These are phyloP conservation scores for Stegophylla sp. DNA, from an alignment of 2,888 invertebrate genomes.

Conservation along the genomic window DNA sequence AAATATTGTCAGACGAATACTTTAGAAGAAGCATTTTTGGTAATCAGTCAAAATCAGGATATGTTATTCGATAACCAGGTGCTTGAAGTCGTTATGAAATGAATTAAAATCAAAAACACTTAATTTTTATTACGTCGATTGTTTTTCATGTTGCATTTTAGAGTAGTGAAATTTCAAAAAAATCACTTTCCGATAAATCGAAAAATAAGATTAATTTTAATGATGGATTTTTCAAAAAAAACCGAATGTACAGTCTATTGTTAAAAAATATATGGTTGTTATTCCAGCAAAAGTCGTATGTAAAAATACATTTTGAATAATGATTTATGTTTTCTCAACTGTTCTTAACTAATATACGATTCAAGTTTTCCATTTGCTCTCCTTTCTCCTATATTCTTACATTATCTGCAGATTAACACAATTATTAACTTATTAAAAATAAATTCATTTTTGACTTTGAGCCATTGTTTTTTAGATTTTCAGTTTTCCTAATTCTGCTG, in stretches of 20 bases:
- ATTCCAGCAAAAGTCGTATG: conserved; percentile 59
- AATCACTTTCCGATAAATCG: background rate
- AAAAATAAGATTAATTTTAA: conserved; percentile 9
- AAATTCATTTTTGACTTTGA: conserved; percentile 64
- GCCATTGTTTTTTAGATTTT: conserved; percentile 70
- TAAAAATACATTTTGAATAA: background rate
- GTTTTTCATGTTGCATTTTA: background rate
- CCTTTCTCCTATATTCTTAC: too few species aligned
- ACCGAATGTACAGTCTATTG: conserved; percentile 53
- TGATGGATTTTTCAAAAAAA: conserved; percentile 23
- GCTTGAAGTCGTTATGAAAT: too few species aligned
- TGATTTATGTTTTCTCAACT: too few species aligned
- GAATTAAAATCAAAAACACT: background rate
- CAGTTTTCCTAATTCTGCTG: conserved; percentile 81
- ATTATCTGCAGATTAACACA: too few species aligned
- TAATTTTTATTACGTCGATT: background rate
- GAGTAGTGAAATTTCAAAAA: conserved; percentile 25
- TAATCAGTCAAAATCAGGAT: conserved; percentile 67
- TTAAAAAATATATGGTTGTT: conserved; percentile 59
- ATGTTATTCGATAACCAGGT: conserved; percentile 20
- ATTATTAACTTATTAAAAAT: too few species aligned
- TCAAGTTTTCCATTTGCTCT: too few species aligned
- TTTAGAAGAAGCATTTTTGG: conserved; percentile 68
- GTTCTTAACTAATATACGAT: too few species aligned
- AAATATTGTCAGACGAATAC: conserved; percentile 63